Conservation (phyloP, 2,113 vertebrate genomes). For the Eudyptes chrysolophus region DNA sequence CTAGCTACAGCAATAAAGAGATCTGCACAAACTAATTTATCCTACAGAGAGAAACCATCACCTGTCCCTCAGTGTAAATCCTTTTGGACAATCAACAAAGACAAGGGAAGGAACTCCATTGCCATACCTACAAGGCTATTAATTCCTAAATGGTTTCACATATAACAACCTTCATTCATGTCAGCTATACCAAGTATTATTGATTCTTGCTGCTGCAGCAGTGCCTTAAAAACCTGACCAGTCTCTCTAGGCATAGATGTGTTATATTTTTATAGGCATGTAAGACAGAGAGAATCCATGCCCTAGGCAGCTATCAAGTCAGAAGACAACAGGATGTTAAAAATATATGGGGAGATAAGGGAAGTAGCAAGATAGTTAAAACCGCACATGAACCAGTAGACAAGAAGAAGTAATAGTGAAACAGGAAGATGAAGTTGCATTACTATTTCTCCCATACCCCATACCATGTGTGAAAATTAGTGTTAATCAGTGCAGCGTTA, state of each 20-base stretch:
- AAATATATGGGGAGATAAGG: background rate
- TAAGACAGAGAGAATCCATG: background rate
- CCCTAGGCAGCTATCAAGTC: background rate
- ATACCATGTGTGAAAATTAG: background rate
- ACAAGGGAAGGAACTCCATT: background rate
- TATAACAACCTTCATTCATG: background rate
- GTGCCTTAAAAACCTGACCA: background rate
- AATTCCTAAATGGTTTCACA: background rate
- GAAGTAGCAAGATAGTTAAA: background rate
- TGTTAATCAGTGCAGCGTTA: background rate
- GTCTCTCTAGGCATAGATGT: background rate
- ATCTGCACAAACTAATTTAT: background rate
- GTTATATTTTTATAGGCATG: background rate
- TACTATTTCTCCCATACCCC: background rate
- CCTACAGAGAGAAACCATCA: background rate
- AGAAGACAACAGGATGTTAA: background rate
- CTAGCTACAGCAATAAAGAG: background rate
- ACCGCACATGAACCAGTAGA: background rate
- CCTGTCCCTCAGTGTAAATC: background rate
- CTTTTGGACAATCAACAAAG: background rate
- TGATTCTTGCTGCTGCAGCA: constrained; percentile 1
- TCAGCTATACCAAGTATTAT: background rate
- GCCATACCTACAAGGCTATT: background rate
- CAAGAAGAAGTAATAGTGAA: background rate
- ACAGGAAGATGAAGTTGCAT: background rate